Evolutionary conservation across 2,888 invertebrate genomes (phyloP), one percentile per base, ranked within the genome.

Genomic region (Odontothrips loti): DNA sequence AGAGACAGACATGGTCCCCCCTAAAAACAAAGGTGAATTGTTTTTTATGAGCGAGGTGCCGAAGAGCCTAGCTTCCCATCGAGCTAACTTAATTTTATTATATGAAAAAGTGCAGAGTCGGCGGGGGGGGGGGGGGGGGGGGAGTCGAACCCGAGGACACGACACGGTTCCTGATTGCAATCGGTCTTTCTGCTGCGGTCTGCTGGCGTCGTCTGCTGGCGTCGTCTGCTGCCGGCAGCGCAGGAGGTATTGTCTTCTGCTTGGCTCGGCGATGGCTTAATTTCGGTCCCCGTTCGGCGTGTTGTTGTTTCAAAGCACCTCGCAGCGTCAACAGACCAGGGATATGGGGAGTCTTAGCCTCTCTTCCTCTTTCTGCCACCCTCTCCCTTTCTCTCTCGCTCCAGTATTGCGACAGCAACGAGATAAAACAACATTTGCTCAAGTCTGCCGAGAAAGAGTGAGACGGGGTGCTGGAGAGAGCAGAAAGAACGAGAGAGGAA

Each of bases 381-480:
- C 34, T 43, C 34, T 43, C 34, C 6, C 34, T 43, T 6, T 43
- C 58, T 58, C 58, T 20, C 58, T 58, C 51, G 1, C 51, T 51
- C 20, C 68, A 75, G 68, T 27, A n/a, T 27, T 75, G 68, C 68
- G 68, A 27, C 68, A 75, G 68, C 68, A 27, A 43, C 68, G 23
- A 75, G 68, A 75, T 75, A 75, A 75, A 75, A 75, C 68, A 75
- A 75, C 68, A 75, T 75, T 75, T 75, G 68, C 68, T 27, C 68
- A 75, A 75, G 68, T 27, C 68, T 75, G 17, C 68, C 68, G 68
- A 4, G 27, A 27, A 8, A 58, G 58, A 51, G 51, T n/a, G n/a
- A n/a, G n/a, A n/a, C n/a, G n/a, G n/a, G n/a, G 17, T 1, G 51
- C 51, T 48, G 48, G 48, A 48, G 48, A 15, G 48, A 48, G 15